Percentiles rank a stretch among this genome's conserved stretches.
Evolutionary conservation across 53 echinoderm and acorn worm genomes (phyloP).

Genomic region (Stichopus horrens): DNA sequence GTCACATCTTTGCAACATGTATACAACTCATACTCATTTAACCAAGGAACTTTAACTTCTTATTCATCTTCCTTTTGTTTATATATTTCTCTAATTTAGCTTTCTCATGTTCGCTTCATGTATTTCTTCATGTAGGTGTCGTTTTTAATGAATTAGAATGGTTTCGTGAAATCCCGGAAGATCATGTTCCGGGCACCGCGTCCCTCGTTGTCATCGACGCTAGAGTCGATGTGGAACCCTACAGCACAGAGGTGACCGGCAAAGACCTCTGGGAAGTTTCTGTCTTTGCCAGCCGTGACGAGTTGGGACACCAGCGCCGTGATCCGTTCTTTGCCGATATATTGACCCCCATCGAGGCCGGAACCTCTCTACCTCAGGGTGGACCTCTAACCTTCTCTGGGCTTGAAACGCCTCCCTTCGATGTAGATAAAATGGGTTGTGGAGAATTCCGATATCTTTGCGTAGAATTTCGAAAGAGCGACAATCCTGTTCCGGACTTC

Average conservation of each 20-base stretch:
- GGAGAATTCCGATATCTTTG: conserved; percentile 48
- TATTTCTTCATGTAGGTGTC: neutral
- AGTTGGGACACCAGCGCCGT: conserved; percentile 17
- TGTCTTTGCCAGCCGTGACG: conserved; percentile 37
- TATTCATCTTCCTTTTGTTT: too few species aligned
- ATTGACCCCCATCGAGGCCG: conserved; percentile 46
- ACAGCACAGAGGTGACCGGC: conserved; percentile 30
- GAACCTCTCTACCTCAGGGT: conserved; percentile 40
- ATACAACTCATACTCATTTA: too few species aligned
- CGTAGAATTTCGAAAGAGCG: conserved; percentile 47
- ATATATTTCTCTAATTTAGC: too few species aligned
- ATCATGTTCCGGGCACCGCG: conserved; percentile 28
- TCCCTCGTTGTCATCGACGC: conserved; percentile 27
- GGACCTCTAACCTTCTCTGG: conserved; percentile 26
- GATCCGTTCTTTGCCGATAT: conserved; percentile 30
- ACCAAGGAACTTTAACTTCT: too few species aligned
- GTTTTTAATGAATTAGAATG: conserved; percentile 2
- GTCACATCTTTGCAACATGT: too few species aligned
- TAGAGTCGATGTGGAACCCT: conserved; percentile 30
- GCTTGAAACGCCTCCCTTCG: conserved; percentile 43
- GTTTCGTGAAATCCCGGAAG: conserved; percentile 41
- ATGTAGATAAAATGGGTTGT: conserved; percentile 51
- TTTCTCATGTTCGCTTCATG: too few species aligned
- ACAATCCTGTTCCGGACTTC: conserved; percentile 37
- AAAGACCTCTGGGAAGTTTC: conserved; percentile 42